A percentile compares a stretch with the other conserved stretches of the same genome.
Evolutionary conservation across 2,113 vertebrate species (phyloP).

Genomic region (Macquaria ambigua): DNA sequence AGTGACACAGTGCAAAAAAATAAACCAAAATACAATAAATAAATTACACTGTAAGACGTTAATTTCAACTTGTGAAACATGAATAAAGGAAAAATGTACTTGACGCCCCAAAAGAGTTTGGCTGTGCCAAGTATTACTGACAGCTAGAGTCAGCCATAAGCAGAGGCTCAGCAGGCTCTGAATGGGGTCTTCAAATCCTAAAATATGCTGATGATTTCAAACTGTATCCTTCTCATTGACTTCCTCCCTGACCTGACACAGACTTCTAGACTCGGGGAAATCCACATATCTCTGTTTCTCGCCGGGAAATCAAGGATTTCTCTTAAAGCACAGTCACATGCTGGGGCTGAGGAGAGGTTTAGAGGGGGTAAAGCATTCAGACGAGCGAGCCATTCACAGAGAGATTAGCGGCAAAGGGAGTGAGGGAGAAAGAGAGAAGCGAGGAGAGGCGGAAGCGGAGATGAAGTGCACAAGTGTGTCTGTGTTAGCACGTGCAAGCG

Average conservation of each 20-base stretch:
- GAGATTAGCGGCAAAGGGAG: constrained; percentile 74
- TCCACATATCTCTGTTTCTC: constrained; percentile 79
- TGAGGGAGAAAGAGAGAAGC: constrained; percentile 35
- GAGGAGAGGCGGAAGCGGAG: constrained; percentile 37
- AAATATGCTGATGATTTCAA: constrained; percentile 85
- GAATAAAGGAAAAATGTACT: constrained; percentile 57
- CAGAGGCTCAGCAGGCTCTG: constrained; percentile 69
- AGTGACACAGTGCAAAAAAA: constrained; percentile 37
- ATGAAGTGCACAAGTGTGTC: constrained; percentile 26
- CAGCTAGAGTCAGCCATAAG: constrained; percentile 66
- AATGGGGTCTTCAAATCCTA: constrained; percentile 78
- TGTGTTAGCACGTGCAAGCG: constrained; percentile 34
- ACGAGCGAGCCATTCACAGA: constrained; percentile 77
- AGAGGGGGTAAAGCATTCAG: constrained; percentile 50
- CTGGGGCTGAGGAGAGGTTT: constrained; percentile 74
- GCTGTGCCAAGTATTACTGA: constrained; percentile 55
- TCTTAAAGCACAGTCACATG: constrained; percentile 83
- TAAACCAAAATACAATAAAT: constrained; percentile 53
- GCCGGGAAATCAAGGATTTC: constrained; percentile 81
- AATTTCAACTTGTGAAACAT: constrained; percentile 71
- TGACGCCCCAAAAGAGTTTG: constrained; percentile 50
- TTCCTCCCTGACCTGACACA: constrained; percentile 76
- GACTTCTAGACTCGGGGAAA: constrained; percentile 72
- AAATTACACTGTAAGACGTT: constrained; percentile 44
- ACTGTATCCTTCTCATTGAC: constrained; percentile 67